phyloP scores from a whole-genome alignment of 2,888 invertebrate species.

The Protodeltote pygarga region DNA sequence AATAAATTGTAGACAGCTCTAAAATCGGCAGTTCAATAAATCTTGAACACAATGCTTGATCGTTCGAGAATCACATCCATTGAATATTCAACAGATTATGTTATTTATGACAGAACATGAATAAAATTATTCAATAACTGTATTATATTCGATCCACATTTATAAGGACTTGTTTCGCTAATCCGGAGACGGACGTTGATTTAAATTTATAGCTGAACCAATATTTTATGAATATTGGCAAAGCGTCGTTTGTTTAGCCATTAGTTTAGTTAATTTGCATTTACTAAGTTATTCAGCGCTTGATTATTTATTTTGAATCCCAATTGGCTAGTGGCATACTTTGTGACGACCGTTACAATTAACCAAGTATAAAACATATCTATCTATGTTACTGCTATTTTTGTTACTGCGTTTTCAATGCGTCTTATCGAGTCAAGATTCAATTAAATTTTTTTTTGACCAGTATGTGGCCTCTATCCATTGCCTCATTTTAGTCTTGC shows the following conservation, averaged over 20 bases:
- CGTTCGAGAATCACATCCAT: slow-evolving; percentile 14
- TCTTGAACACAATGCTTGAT: slow-evolving; percentile 33
- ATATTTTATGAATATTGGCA: slow-evolving; percentile 5
- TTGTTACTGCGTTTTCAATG: too few species aligned
- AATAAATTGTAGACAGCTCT: slow-evolving; percentile 16
- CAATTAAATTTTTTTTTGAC: too few species aligned
- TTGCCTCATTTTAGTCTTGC: too few species aligned
- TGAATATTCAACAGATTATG: slow-evolving; percentile 39
- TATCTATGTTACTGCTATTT: too few species aligned
- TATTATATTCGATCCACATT: slow-evolving; percentile 33
- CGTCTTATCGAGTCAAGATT: too few species aligned
- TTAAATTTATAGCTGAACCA: slow-evolving; percentile 20
- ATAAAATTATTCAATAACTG: slow-evolving; percentile 34
- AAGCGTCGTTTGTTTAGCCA: not conserved
- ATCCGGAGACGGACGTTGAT: slow-evolving; percentile 8
- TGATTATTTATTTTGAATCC: too few species aligned
- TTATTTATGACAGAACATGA: slow-evolving; percentile 36
- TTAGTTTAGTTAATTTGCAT: too few species aligned
- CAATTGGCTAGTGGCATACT: too few species aligned
- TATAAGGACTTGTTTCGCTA: slow-evolving; percentile 25
- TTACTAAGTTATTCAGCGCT: too few species aligned
- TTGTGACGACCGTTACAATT: too few species aligned
- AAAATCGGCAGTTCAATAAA: slow-evolving; percentile 33
- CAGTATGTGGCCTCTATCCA: too few species aligned
- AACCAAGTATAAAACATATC: too few species aligned